phyloP scores from a whole-genome alignment of 37 sponge, comb jelly and placozoan genomes.

The Diacarnus erythraeanus region DNA sequence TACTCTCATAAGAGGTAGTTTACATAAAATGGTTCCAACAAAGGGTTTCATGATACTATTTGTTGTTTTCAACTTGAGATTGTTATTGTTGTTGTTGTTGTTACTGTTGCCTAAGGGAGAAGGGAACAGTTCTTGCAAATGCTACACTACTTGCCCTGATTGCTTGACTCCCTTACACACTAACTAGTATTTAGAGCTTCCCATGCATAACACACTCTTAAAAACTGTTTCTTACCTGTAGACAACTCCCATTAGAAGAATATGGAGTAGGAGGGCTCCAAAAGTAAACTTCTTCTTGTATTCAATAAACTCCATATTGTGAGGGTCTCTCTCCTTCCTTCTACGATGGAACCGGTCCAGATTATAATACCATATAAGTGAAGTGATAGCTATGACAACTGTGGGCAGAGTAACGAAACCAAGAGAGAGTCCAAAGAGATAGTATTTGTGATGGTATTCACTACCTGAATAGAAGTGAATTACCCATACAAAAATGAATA shows the following conservation, averaged over 20 bases:
- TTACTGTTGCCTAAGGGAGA: too few species aligned
- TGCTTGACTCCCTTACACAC: too few species aligned
- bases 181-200: too few species aligned
- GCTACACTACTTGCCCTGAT: too few species aligned
- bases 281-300: slow-evolving; percentile 22
- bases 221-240: slow-evolving; percentile 42
- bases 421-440: slow-evolving; percentile 23
- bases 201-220: background rate
- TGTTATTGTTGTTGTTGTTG: too few species aligned
- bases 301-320: slow-evolving; percentile 11
- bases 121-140: too few species aligned
- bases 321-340: slow-evolving; percentile 18
- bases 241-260: slow-evolving; percentile 31
- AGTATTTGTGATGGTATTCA: background rate
- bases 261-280: slow-evolving; percentile 18
- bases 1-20: too few species aligned
- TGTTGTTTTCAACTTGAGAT: too few species aligned
- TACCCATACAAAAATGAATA: slow-evolving; percentile 26
- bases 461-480: background rate
- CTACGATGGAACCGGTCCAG: slow-evolving; percentile 31
- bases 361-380: slow-evolving; percentile 53
- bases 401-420: slow-evolving; percentile 8
- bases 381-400: slow-evolving; percentile 13
- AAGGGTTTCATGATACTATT: too few species aligned
- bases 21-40: too few species aligned